Base-by-base conservation (phyloP, 2,888 invertebrate genomes). In the Sphaeridia pumilis region DNA sequence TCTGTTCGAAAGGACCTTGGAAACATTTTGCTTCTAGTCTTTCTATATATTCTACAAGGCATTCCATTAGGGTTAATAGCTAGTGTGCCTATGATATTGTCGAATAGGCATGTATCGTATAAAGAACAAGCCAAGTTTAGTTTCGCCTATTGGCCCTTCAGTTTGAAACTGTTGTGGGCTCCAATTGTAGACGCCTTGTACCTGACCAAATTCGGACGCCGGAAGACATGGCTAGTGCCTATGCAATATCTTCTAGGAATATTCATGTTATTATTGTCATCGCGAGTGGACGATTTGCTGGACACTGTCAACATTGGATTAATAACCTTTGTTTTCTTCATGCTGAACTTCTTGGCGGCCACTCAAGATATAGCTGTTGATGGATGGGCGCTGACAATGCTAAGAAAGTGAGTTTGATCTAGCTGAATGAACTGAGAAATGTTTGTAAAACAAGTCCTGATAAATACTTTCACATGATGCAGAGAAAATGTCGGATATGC, bases 361-460 rank as follows among this genome's bases (percentile, higher is more conserved):
- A 98, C 98, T 1, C 98, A 99, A 74, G 98, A 99, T 71, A 95
- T 98, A 67, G 97, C 94, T 17, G 97, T 99, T 0, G 98, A 99
- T 74, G 98, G 98, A 22, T 99, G 98, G 98, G 98, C 98, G 0
- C 75, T 99, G 12, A 98, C 97, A 1, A 98, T 99, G 93, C 75
- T 98, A 2, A 87, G 90, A 67, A 85, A 89, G 81, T 89, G 69
- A 56, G 61, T 58, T 50, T 27, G 27, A 10, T 31, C 14, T 31
- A 31, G 21, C 21, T 27, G 7, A 31, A 10, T 31, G 10, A 7
- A 31, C 14, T 20, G 2, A 22, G n/a, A 27, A 2, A 12, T 35
- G 21, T 12, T 25, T 36, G 25, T 22, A 12, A 28, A n/a, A 28
- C 1, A 31, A 0, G 17, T 14, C 12, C 35, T 27, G 35, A 5